Base-by-base conservation (phyloP, 2,113 vertebrate genomes). In the Myotis brandtii region DNA sequence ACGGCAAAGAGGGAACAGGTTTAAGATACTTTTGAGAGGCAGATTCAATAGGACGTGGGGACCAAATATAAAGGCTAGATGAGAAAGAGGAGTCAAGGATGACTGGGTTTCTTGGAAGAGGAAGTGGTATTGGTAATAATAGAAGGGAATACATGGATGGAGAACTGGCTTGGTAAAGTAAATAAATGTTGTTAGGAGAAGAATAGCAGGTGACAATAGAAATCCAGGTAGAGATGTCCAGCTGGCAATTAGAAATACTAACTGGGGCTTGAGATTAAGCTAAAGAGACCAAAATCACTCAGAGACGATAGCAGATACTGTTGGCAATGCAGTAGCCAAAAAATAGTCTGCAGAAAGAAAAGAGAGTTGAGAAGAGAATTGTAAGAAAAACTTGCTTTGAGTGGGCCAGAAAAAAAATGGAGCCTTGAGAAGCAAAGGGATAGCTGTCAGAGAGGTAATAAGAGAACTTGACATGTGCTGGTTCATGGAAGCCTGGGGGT, bases 21-120 rank as follows among this genome's bases (percentile, higher is more conserved):
- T 90, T 90, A 90, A 73, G 43, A 64, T 75, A 81, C 40, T 76
- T 73, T 86, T 69, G 75, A 84, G 54, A 70, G 12, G 25, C 82
- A 90, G 25, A 92, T 52, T 82, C 37, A 81, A 70, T 66, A 91
- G 82, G 77, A 56, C 30, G 5, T 64, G 25, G 64, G 30, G 64
- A 80, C 7, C 16, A 95, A 70, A 70, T 84, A 72, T 80, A 25
- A 86, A 84, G 25, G 27, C 37, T 88, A 34, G 91, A 91, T 10
- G 72, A 94, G 72, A 85, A 13, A 91, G 52, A 80, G 32, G 48
- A 90, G 18, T 84, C 32, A 80, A 77, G 52, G 8, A 34, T 95
- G 50, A 70, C 73, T 95, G 32, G 70, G 8, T 27, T 86, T 93
- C 56, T 79, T 66, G n/a, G 48, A 34, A 89, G 48, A 91, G 11